Base-by-base conservation (phyloP, 2,888 invertebrate species). In the Latrodectus hesperus region DNA sequence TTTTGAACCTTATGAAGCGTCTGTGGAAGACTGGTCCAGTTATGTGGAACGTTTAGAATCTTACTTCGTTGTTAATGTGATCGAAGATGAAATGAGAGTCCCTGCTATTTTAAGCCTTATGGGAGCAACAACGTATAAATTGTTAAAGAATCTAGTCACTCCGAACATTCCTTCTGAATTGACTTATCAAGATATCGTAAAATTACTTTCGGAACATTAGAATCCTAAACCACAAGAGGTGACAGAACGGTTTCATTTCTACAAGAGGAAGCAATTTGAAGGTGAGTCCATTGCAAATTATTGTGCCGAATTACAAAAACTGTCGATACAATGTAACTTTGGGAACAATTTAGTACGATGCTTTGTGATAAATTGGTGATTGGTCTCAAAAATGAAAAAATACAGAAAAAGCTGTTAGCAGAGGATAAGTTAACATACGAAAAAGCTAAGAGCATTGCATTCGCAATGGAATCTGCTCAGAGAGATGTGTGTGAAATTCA, bases 111-210 rank as follows among this genome's bases (percentile, higher is more conserved):
- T 78, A 70, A 78, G 70, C 78, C 71, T 78, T 78, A 78, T 78
- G 78, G 78, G 78, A 78, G 71, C 71, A 78, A 78, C 78, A 78
- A 78, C 78, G 78, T 78, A 78, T 78, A 78, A 78, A 78, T 78
- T 78, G 78, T 78, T 78, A 78, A 78, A 78, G 78, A 78, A 78
- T 78, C 78, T 78, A 70, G 78, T 70, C 70, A 70, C 78, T 78
- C 78, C 78, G 71, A 78, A 78, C 78, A 78, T 78, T 78, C 78
- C 78, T 78, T 78, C 78, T 70, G 70, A 70, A 78, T 78, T 78
- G 71, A 78, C 78, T 78, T 78, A 78, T 78, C 78, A 78, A 78
- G 78, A 78, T 78, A 78, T 78, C 78, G 71, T 78, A 78, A 78
- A 78, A 78, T 78, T 78, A 70, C 78, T 78, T 78, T 78, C 78